These are phyloP conservation scores for Lepidochitona cinerea DNA, from an alignment of 2,888 invertebrate genomes.

Conservation along the genomic window DNA sequence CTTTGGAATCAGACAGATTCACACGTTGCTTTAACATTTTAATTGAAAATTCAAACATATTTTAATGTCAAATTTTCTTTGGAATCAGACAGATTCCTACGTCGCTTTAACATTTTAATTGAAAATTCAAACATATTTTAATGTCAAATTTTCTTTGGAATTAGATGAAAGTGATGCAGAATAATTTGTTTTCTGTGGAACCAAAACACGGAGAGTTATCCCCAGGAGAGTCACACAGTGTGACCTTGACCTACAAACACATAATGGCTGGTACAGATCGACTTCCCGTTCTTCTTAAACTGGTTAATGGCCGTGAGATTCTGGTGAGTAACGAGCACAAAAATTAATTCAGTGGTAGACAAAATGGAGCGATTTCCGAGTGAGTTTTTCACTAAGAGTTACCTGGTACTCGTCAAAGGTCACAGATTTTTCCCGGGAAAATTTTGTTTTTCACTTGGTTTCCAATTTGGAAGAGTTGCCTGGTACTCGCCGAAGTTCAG, in stretches of 20 bases:
- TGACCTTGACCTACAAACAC: constrained; percentile 67
- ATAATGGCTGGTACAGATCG: constrained; percentile 67
- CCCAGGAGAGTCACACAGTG: constrained; percentile 61
- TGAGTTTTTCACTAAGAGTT: no score
- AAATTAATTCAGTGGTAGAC: no score
- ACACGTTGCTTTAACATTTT: no score
- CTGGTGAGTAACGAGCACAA: constrained; percentile 66
- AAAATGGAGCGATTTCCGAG: no score
- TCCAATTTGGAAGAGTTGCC: no score
- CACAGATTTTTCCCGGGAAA: no score
- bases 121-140: neutral
- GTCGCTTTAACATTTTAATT: neutral
- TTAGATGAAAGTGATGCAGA: constrained; percentile 70
- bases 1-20: neutral
- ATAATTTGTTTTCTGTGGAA: constrained; percentile 66
- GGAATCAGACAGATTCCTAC: neutral
- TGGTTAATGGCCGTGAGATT: constrained; percentile 67
- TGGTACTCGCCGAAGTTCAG: no score
- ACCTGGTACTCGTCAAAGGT: no score
- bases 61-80: neutral
- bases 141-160: constrained; percentile 6
- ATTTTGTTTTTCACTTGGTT: no score
- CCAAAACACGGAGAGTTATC: constrained; percentile 63
- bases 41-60: no score
- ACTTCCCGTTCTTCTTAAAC: constrained; percentile 67